Conservation (phyloP, 2,888 invertebrate genomes). For the Gastrophysa polygoni region DNA sequence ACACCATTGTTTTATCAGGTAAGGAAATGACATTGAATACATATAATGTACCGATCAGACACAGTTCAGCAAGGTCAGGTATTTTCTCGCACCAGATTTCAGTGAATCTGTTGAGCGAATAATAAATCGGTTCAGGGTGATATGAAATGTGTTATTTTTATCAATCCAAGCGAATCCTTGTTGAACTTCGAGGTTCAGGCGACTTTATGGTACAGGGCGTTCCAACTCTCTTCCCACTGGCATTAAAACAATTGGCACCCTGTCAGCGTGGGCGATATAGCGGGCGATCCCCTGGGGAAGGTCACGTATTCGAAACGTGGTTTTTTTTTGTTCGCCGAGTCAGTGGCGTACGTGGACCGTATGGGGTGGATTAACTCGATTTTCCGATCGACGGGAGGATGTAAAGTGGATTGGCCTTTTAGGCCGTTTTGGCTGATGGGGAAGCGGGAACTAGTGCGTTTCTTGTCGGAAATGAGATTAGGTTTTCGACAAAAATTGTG, state of each 20-base stretch:
- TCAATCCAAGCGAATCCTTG: too few relatives aligned
- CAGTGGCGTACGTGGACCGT: neutral
- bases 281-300: slow-evolving; percentile 14
- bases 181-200: too few relatives aligned
- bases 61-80: too few relatives aligned
- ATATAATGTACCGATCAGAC: too few relatives aligned
- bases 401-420: neutral
- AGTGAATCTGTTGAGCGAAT: too few relatives aligned
- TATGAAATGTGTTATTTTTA: too few relatives aligned
- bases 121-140: too few relatives aligned
- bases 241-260: slow-evolving; percentile 3
- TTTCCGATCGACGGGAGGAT: neutral
- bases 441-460: neutral
- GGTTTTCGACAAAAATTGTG: neutral
- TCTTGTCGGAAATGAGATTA: neutral
- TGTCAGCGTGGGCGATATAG: neutral
- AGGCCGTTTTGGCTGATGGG: neutral
- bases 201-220: too few relatives aligned
- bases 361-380: neutral
- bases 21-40: too few relatives aligned
- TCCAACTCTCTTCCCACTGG: slow-evolving; percentile 18
- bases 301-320: slow-evolving; percentile 16
- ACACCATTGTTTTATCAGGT: too few relatives aligned
- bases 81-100: too few relatives aligned
- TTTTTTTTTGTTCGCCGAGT: neutral